Evolutionary conservation across 2,113 vertebrate species (phyloP), one percentile per base, ranked within the genome.

Genomic region (Carassius carassius): DNA sequence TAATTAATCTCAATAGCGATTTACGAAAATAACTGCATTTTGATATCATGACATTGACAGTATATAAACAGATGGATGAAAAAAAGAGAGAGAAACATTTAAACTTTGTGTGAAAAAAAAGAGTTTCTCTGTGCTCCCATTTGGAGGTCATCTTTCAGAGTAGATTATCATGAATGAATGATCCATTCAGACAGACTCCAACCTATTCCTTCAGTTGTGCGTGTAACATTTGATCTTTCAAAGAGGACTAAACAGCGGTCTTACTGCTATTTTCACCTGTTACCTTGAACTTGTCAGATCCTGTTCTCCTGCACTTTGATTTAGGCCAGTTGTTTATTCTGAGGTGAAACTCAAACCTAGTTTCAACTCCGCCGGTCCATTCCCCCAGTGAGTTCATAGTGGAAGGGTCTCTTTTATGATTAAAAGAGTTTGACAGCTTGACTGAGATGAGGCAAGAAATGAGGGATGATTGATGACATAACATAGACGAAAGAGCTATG

Each of bases 391-490:
- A 69, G 13, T 35, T 54, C 17, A 13, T 32, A 69, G 17, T 51
- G 63, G 37, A 51, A 67, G 47, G 51, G 19, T 9, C 62, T 69
- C 17, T 69, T 67, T 81, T 37, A 54, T 69, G 62, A 81, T 69
- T 47, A 81, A 81, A 81, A 56, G 25, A 51, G 79, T 21, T 44
- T 81, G 63, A 81, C 79, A 81, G 62, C 41, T 67, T n/a, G 41
- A 69, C 41, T 5, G 47, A 76, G 49, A 76, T 54, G 74, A 74
- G 44, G 7, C 37, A 49, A 49, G 72, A 74, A 74, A 51, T 13
- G 25, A 82, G 47, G 35, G 44, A 73, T 56, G 44, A 80, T 47
- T 80, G 60, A 37, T n/a, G 47, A 76, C 74, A 51, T 23, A 54
- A 25, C 41, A 5, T 47, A 47, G 41, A 74, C 0, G 13, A 74